phyloP scores from a whole-genome alignment of 2,797 vertebrate species.

The Chiloscyllium punctatum region DNA sequence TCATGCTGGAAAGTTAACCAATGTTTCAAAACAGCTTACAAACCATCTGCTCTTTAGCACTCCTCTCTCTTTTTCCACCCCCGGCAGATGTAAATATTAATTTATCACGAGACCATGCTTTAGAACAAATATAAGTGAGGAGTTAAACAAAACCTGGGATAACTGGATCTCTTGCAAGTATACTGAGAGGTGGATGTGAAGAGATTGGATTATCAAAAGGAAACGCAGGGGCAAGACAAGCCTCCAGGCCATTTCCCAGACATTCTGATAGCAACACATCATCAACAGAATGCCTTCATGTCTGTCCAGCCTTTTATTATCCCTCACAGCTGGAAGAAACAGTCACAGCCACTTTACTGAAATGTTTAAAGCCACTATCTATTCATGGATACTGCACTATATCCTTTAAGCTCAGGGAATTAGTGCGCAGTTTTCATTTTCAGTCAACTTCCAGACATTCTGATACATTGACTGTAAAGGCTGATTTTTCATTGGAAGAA shows the following conservation, averaged over 20 bases:
- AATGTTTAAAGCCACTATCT: background rate
- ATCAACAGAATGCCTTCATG: background rate
- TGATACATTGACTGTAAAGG: background rate
- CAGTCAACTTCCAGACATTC: background rate
- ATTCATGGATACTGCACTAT: background rate
- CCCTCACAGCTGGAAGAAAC: background rate
- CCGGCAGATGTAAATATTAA: background rate
- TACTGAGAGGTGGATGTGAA: background rate
- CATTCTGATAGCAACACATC: background rate
- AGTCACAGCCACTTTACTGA: background rate
- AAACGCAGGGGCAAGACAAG: background rate
- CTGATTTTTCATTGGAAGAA: background rate
- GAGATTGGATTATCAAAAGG: background rate
- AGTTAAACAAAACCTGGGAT: background rate
- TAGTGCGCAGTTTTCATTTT: background rate
- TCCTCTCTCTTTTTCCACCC: background rate
- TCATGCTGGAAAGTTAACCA: slow-evolving; percentile 26
- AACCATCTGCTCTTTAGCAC: background rate
- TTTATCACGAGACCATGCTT: background rate
- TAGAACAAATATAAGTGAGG: background rate
- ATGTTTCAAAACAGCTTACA: background rate
- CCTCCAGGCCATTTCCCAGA: background rate
- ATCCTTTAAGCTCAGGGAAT: background rate
- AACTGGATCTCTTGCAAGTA: background rate
- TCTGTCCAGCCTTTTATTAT: background rate